Conservation (phyloP, 2,797 vertebrate species). For the Phataginus tetradactyla region DNA sequence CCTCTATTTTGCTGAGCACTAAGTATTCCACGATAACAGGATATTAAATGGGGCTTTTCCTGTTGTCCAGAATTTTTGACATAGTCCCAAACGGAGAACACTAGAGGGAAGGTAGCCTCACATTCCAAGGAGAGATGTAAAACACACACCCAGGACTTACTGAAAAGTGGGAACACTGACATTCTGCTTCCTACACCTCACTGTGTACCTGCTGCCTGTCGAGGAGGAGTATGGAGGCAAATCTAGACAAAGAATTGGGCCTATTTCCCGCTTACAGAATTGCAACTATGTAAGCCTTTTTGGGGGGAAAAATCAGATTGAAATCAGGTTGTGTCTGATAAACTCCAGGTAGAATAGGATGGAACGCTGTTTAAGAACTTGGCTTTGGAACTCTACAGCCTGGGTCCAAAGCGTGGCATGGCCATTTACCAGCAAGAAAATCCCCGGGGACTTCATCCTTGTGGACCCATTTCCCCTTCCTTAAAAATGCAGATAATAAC, state of each 20-base stretch:
- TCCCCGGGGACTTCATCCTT: background rate
- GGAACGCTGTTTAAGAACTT: background rate
- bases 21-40: background rate
- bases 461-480: background rate
- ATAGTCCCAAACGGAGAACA: background rate
- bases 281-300: background rate
- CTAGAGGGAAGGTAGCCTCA: background rate
- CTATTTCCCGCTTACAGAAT: background rate
- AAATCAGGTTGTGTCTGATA: background rate
- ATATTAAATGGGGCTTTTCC: background rate
- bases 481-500: background rate
- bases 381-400: background rate
- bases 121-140: background rate
- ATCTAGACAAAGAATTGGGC: background rate
- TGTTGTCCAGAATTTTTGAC: conserved; percentile 42
- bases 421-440: background rate
- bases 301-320: background rate
- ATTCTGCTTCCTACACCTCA: background rate
- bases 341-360: background rate
- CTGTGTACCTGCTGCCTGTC: too few relatives aligned
- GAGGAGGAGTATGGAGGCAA: background rate
- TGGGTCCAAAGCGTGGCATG: background rate
- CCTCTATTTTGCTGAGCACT: background rate
- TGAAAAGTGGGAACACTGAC: background rate
- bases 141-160: background rate